Base-by-base conservation (phyloP, 1,140 invertebrate species). In the Achroia grisella region DNA sequence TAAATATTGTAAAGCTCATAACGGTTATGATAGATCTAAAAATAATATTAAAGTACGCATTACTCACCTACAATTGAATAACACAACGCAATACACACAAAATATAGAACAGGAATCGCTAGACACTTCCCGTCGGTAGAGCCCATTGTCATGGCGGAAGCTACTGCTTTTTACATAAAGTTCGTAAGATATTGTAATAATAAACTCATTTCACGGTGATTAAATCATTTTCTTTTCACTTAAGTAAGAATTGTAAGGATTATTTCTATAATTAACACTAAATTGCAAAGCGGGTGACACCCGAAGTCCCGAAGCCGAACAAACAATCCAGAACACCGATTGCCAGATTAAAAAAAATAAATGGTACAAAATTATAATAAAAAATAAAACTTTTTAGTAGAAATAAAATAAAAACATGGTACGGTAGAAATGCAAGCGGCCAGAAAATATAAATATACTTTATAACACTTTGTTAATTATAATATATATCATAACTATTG, bases 241-340 rank as follows among this genome's bases (percentile, higher is more conserved):
- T 69, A 56, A 50, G 56, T 44, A 51, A 44, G 50, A 56, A 62
- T 73, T 73, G 59, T 62, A 74, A 71, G 66, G 62, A 72, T 65
- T 71, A 69, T 62, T 73, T 72, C 62, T 71, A 70, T 66, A 75
- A 71, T 67, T 71, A 77, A 63, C 64, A 75, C 64, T 66, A 82
- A 75, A 72, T 71, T 69, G 72, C 60, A 72, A 73, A 68, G 62
- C 73, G 65, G 65, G 71, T 79, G 76, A 77, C 79, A 83, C 76
- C 74, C 75, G 74, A 82, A 78, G 74, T 76, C 76, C 74, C 75
- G 74, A 82, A 78, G 74, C 79, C 79, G 75, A 76, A 79, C 78
- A 82, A 81, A 82, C 78, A 82, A 79, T 76, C 61, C 42, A 41
- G 64, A 57, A 65, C 32, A 37, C 5, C 57, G 71, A 62, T 77